phyloP scores from a whole-genome alignment of 1,140 invertebrate genomes.

The Oreohelix idahoensis region DNA sequence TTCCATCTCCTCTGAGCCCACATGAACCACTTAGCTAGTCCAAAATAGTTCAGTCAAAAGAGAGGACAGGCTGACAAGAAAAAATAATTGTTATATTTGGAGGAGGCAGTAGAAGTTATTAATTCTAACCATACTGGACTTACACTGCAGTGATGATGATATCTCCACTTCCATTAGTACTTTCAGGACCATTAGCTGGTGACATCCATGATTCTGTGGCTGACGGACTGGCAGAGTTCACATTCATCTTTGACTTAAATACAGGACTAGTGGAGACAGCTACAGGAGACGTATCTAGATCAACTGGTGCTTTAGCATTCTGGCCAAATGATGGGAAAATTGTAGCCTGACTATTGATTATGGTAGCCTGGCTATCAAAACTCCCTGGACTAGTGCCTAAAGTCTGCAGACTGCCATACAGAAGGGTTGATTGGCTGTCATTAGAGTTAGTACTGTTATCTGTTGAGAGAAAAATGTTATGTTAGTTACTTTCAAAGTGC shows the following conservation, averaged over 20 bases:
- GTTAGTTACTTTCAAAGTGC: not conserved
- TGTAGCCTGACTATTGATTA: constrained; percentile 39
- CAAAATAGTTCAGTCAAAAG: no score
- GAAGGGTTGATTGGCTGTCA: constrained; percentile 12
- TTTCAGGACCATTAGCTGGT: constrained; percentile 39
- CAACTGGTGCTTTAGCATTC: not conserved
- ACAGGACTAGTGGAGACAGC: constrained; percentile 15
- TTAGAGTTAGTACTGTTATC: constrained; percentile 8
- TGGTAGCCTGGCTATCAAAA: constrained; percentile 47
- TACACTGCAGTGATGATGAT: not conserved
- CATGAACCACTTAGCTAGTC: no score
- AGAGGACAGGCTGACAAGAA: no score
- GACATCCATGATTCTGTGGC: constrained; percentile 46
- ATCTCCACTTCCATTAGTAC: constrained; percentile 20
- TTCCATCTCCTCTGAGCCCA: no score
- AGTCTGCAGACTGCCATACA: constrained; percentile 25
- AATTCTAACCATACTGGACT: not conserved
- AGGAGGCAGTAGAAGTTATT: no score
- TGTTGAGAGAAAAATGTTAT: not conserved
- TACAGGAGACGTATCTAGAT: not conserved
- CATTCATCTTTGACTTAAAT: constrained; percentile 14
- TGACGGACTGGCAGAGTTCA: constrained; percentile 18
- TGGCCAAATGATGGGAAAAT: constrained; percentile 19
- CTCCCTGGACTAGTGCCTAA: constrained; percentile 20
- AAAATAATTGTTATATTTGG: no score